Conservation (phyloP, 2,113 vertebrate genomes). For the Oxygymnocypris stewartii region DNA sequence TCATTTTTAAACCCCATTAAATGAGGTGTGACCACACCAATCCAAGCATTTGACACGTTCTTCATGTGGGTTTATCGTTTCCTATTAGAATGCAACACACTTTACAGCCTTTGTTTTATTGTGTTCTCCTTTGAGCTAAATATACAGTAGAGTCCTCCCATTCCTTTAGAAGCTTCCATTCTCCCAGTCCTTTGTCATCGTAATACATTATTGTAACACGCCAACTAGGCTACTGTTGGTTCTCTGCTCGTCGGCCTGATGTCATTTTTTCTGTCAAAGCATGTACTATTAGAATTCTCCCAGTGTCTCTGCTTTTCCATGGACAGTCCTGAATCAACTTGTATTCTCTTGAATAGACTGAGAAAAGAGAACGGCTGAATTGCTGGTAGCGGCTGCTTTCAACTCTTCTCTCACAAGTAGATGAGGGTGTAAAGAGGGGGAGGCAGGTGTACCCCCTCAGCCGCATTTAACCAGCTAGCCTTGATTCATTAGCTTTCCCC, state of each 20-base stretch:
- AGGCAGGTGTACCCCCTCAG: slow-evolving; percentile 59
- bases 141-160: slow-evolving; percentile 19
- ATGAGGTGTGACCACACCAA: slow-evolving; percentile 11
- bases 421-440: slow-evolving; percentile 23
- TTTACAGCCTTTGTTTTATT: slow-evolving; percentile 12
- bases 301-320: slow-evolving; percentile 22
- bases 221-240: slow-evolving; percentile 12
- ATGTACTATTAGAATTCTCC: slow-evolving; percentile 52
- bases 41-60: slow-evolving; percentile 1
- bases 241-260: neutral
- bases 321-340: neutral
- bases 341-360: neutral
- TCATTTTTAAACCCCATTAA: slow-evolving; percentile 15
- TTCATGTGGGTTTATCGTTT: slow-evolving; percentile 12
- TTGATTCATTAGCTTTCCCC: slow-evolving; percentile 65
- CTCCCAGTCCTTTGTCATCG: neutral
- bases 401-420: slow-evolving; percentile 22
- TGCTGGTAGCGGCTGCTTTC: neutral
- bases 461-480: slow-evolving; percentile 62
- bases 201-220: slow-evolving; percentile 1
- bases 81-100: slow-evolving; percentile 1
- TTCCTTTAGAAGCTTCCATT: slow-evolving; percentile 3
- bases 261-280: slow-evolving; percentile 30
- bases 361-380: slow-evolving; percentile 8
- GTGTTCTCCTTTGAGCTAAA: slow-evolving; percentile 23